Evolutionary conservation across 2,113 vertebrate species (phyloP).

Genomic region (Trachemys scripta): DNA sequence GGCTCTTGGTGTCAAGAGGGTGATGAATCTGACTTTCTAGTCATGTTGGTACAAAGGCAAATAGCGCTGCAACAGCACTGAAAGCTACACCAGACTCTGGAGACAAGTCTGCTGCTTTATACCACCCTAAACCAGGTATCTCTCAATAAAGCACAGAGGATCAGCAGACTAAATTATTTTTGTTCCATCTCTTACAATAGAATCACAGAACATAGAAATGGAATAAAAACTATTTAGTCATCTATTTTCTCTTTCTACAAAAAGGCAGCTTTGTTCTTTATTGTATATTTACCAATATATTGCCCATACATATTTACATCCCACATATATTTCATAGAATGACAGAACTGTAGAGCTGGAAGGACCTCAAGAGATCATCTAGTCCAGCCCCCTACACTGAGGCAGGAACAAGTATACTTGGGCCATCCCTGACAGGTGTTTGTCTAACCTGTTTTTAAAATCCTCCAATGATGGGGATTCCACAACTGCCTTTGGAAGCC

Average conservation of each 20-base stretch:
- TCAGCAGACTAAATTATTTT: not conserved
- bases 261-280: slow-evolving; percentile 13
- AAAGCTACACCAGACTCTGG: not conserved
- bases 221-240: not conserved
- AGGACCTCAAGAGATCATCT: no score
- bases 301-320: not conserved
- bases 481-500: no score
- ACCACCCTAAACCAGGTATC: not conserved
- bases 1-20: not conserved
- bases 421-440: no score
- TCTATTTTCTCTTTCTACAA: not conserved
- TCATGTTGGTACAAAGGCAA: not conserved
- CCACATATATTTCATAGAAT: no score
- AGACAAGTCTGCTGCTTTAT: not conserved
- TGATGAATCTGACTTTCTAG: not conserved
- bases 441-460: no score
- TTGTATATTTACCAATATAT: not conserved
- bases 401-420: no score
- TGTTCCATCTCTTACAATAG: not conserved
- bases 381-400: no score
- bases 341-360: no score
- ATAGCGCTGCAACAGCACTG: not conserved
- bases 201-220: not conserved
- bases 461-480: no score
- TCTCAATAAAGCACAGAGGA: not conserved